Evolutionary conservation across 2,113 vertebrate species (phyloP), one percentile per base, ranked within the genome.

Genomic region (Garra rufa): DNA sequence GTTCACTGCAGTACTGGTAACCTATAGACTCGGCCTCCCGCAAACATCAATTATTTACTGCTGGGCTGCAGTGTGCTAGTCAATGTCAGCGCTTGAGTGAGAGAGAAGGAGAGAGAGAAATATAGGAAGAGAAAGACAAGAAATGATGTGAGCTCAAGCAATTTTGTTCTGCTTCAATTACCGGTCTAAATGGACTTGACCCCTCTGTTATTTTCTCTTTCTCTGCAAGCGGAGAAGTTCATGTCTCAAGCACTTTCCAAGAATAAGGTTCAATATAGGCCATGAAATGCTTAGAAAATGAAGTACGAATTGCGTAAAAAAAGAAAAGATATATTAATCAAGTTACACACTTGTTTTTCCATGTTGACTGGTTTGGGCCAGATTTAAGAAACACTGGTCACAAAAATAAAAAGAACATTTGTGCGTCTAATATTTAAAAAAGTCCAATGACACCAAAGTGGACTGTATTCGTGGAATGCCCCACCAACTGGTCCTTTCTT

Each of bases 11-110:
- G 78, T 76, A 6, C 41, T 9, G 77, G 79, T 34, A 82, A 76
- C 79, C 79, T 81, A 82, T 75, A 82, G 85, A 82, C 71, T 76
- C 61, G 65, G 71, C 75, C 77, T 81, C 71, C 75, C 41, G 28
- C 80, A 85, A 85, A 74, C 84, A 85, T 85, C 70, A 81, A 85
- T 85, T 81, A 85, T 85, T 85, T 85, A 85, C 78, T 85, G 77
- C 69, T 48, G 59, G 30, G 59, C 55, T 76, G 70, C 79, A 41
- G 44, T 26, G 28, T 41, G n/a, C 15, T 38, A 30, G 71, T 57
- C 59, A 43, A 30, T 46, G 76, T 71, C 76, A 65, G 71, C 21
- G 57, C 48, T 43, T 38, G 82, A 34, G 71, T 6, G 57, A 59
- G 82, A n/a, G 82, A 76, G 34, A 28, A 14, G 34, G 82, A 76